Percentiles rank a stretch among this genome's conserved stretches.
Evolutionary conservation across 30 jellyfish, hydroid and myxozoan genomes (phyloP).

Genomic region (Turritopsis rubra): DNA sequence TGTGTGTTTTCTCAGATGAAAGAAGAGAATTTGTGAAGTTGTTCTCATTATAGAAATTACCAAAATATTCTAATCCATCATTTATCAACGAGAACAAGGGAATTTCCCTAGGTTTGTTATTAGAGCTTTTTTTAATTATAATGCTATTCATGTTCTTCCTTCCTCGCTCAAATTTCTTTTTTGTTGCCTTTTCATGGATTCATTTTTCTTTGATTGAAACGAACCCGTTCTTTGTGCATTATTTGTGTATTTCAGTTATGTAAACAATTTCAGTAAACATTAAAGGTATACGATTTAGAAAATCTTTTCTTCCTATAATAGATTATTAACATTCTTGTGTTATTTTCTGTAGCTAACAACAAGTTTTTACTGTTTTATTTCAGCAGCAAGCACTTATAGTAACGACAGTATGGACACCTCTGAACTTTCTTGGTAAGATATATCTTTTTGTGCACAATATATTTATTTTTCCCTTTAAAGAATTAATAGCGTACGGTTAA

Average conservation of each 20-base stretch:
- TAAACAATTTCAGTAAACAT: not conserved
- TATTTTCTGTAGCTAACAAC: not conserved
- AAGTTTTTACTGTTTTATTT: not conserved
- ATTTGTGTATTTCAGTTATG: not conserved
- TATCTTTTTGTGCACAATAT: not conserved
- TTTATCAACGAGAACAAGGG: not conserved
- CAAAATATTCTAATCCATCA: not conserved
- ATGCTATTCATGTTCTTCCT: not conserved
- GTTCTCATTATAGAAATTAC: not conserved
- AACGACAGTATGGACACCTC: conserved; percentile 38
- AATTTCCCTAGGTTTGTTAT: not conserved
- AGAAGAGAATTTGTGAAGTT: too few relatives aligned
- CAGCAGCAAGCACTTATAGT: conserved; percentile 39
- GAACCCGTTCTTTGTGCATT: not conserved
- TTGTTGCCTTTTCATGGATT: not conserved
- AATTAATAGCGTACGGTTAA: too few relatives aligned
- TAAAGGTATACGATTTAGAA: not conserved
- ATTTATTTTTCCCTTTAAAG: too few relatives aligned
- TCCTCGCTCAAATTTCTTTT: not conserved
- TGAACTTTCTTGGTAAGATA: conserved; percentile 31
- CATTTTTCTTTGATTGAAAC: not conserved
- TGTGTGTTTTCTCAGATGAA: too few relatives aligned
- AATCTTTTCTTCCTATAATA: not conserved
- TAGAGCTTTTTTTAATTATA: too few relatives aligned
- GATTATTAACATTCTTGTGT: not conserved